A percentile compares a stretch with the other conserved stretches of the same genome.
phyloP scores from a whole-genome alignment of 2,113 vertebrate species.

The Electrona antarctica region DNA sequence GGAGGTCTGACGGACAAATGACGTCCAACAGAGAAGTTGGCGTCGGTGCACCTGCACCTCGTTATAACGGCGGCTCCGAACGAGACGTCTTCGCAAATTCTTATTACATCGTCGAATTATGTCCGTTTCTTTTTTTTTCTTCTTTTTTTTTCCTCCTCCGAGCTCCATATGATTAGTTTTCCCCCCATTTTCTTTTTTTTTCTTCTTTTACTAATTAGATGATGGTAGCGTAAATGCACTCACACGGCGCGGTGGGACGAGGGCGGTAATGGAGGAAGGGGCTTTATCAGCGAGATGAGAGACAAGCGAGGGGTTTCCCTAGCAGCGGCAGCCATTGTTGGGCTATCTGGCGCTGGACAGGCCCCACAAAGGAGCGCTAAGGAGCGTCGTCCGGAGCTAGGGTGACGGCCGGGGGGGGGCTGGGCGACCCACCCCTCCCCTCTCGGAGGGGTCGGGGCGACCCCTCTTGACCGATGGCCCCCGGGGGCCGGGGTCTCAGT shows the following conservation, averaged over 20 bases:
- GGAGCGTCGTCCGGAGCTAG: slow-evolving; percentile 78
- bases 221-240: background rate
- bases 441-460: slow-evolving; percentile 81
- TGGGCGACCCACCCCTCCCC: slow-evolving; percentile 77
- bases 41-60: background rate
- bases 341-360: slow-evolving; percentile 75
- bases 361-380: slow-evolving; percentile 84
- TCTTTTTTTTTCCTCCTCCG: background rate
- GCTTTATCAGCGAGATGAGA: slow-evolving; percentile 47
- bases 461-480: slow-evolving; percentile 88
- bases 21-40: slow-evolving; percentile 25
- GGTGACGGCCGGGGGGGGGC: slow-evolving; percentile 81
- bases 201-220: background rate
- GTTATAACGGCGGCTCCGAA: background rate
- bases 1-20: slow-evolving; percentile 38
- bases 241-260: background rate
- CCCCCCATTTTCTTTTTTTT: background rate
- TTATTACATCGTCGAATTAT: slow-evolving; percentile 1
- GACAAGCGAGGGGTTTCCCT: slow-evolving; percentile 61
- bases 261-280: slow-evolving; percentile 35
- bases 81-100: slow-evolving; percentile 2
- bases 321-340: slow-evolving; percentile 73
- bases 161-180: background rate
- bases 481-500: slow-evolving; percentile 85
- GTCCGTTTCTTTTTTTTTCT: background rate